Base-by-base conservation (phyloP, 2,113 vertebrate genomes). In the Coptodon bakossiorum region DNA sequence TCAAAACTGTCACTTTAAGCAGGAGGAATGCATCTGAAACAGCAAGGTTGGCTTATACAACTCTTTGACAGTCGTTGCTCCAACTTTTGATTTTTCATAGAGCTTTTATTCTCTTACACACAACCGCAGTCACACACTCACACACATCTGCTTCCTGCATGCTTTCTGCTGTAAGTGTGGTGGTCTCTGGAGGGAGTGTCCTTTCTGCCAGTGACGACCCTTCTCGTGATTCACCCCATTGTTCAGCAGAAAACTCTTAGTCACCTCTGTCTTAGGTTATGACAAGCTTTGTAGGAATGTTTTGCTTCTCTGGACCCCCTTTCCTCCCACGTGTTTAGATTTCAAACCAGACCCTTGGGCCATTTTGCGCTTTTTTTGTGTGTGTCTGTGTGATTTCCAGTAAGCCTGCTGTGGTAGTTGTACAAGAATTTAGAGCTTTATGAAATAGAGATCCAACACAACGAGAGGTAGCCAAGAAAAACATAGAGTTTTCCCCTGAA, bases 111-210 rank as follows among this genome's bases (percentile, higher is more conserved):
- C 66, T 87, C 45, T 43, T 45, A 6, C 12, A 40, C 11, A 50
- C 48, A 85, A 53, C 6, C 13, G 8, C 53, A 16, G 17, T 3
- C 68, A 45, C 86, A 76, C 83, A 56, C 54, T 48, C 43, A 79
- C 29, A 38, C 87, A 95, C 95, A 96, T 96, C 94, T 96, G 95
- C 95, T 96, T 96, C 96, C 95, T 94, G 93, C 66, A 86, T 82
- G 71, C 71, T 17, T 81, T 34, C 71, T 80, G 90, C 88, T 56
- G 3, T 90, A 92, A 90, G 83, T 43, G 29, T 54, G 63, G 84
- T 71, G 82, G 88, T 91, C 93, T 85, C 93, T 43, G 66, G 80
- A 89, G 92, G 89, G 88, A 85, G 92, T 81, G 91, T 92, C 90
- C 82, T 84, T 79, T 68, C 76, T 66, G 81, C 91, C 87, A 90